Base-by-base conservation (phyloP, 2,113 vertebrate genomes). In the Emydura subglobosa region DNA sequence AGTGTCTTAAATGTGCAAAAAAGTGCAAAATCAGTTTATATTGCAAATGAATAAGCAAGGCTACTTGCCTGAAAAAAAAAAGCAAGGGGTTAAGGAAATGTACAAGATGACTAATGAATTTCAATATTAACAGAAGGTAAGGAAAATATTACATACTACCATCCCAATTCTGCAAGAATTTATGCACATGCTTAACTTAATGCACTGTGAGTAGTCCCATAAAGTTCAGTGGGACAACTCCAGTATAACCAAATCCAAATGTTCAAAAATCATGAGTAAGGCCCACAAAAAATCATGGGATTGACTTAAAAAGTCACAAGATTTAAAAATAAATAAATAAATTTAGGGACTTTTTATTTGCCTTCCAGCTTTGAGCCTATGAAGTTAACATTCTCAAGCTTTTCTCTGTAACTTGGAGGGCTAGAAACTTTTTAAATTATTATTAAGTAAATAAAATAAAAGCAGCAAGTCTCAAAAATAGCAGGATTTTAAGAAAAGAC, bases 11-110 rank as follows among this genome's bases (percentile, higher is more conserved):
- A 74, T 42, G 68, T 42, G 50, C 59, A 34, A 65, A 34, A 57
- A 65, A 34, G 34, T 65, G 14, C 13, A 10, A 4, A 22, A 1
- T 11, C 44, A 42, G 25, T 5, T 29, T 49, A 47, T 2, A 1
- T 13, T 31, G 27, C 55, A 25, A n/a, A 42, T 74, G 68, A 74
- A 74, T 4, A 31, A 2, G 31, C 59, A 65, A 65, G 59, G 2
- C 2, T 68, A 78, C 89, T 85, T 85, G 27, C 29, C 11, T 74
- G 83, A 13, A 74, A 74, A 21, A 72, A 72, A 34, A 72, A 39
- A 5, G 21, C n/a, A 42, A 74, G 7, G 22, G n/a, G 2, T 68
- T n/a, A 39, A 68, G n/a, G 34, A 68, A 24, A 13, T 24, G 22
- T 74, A 42, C 39, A 74, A 22, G 68, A 42, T 42, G 21, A 39